A percentile compares a stretch with the other conserved stretches of the same genome.
phyloP scores from a whole-genome alignment of 2,888 invertebrate species.

The Campaea margaritaria region DNA sequence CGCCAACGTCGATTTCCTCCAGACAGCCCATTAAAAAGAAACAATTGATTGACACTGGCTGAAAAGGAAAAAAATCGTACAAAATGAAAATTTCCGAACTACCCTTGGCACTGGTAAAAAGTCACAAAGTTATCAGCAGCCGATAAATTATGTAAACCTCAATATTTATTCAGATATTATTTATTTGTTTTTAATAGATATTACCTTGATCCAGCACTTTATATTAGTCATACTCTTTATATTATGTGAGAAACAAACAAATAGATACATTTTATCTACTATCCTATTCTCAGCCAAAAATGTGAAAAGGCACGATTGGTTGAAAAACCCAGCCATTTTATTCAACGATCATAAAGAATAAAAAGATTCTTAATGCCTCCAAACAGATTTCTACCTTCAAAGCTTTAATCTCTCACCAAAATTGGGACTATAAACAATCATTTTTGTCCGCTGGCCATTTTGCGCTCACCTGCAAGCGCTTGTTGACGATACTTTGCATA shows the following conservation, averaged over 20 bases:
- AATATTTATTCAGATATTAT: neutral
- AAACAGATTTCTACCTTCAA: conserved; percentile 8
- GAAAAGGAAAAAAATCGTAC: conserved; percentile 1
- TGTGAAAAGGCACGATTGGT: neutral
- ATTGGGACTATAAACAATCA: conserved; percentile 39
- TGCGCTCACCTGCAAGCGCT: conserved; percentile 43
- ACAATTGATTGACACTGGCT: conserved; percentile 26
- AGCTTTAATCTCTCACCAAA: conserved; percentile 18
- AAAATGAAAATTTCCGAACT: conserved; percentile 1
- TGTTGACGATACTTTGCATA: conserved; percentile 53
- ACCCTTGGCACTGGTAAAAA: neutral
- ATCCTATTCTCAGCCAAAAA: too few relatives aligned
- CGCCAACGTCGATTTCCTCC: conserved; percentile 46
- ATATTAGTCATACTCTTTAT: too few relatives aligned
- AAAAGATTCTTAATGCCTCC: neutral
- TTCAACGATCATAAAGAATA: neutral
- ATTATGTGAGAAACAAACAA: too few relatives aligned
- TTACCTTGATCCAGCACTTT: too few relatives aligned
- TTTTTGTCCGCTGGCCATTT: conserved; percentile 35
- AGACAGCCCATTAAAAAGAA: conserved; percentile 30
- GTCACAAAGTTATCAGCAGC: too few relatives aligned
- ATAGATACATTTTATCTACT: too few relatives aligned
- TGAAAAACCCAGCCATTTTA: too few relatives aligned
- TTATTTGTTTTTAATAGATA: too few relatives aligned
- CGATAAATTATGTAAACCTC: too few relatives aligned